phyloP scores from a whole-genome alignment of 1,140 invertebrate genomes.

The Brachionus plicatilis region DNA sequence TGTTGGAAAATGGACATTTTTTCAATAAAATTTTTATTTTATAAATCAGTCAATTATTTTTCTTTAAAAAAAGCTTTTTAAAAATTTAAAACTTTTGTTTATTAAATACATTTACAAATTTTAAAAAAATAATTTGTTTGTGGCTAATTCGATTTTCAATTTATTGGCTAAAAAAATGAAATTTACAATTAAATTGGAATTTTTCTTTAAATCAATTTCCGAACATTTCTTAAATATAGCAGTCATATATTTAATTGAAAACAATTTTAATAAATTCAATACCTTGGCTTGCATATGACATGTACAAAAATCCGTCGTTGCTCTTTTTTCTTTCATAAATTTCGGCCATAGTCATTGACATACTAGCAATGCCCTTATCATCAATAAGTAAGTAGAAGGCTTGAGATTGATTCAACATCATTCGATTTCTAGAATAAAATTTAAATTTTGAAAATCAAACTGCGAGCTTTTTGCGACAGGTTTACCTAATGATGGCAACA shows the following conservation, averaged over 20 bases:
- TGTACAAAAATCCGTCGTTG: conserved; percentile 74
- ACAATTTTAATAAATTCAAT: background rate
- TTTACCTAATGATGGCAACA: conserved; percentile 63
- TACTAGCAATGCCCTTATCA: conserved; percentile 71
- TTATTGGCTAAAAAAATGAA: background rate
- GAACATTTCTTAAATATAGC: background rate
- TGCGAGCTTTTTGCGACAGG: background rate
- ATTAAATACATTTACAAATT: background rate
- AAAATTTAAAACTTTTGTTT: background rate
- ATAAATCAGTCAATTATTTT: background rate
- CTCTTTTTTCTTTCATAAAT: conserved; percentile 69
- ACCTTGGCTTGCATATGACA: conserved; percentile 76
- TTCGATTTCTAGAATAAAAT: conserved; percentile 46
- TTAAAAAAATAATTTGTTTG: background rate
- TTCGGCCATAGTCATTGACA: conserved; percentile 72
- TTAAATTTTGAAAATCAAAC: background rate
- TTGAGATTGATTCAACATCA: conserved; percentile 56
- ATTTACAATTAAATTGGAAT: background rate
- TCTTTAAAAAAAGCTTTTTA: background rate
- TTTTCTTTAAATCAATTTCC: background rate
- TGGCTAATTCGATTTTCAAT: background rate
- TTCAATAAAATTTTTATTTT: too few relatives aligned
- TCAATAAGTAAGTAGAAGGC: conserved; percentile 75
- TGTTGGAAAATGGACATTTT: too few relatives aligned
- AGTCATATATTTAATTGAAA: background rate